Evolutionary conservation across 2,888 invertebrate species (phyloP).

Genomic region (Halictus ligatus): DNA sequence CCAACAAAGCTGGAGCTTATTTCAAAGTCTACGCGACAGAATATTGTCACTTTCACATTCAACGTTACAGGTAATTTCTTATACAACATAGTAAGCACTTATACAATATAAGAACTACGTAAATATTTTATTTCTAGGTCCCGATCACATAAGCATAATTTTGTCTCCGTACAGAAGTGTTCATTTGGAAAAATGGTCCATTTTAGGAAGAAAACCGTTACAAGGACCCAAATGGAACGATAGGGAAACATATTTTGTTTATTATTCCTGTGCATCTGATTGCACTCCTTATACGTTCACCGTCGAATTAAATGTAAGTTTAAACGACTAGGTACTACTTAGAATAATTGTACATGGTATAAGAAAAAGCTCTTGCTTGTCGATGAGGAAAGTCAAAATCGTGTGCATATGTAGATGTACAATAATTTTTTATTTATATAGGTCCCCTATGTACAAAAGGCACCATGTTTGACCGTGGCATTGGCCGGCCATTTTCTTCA

Average conservation of each 20-base stretch:
- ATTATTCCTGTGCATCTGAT: conserved; percentile 88
- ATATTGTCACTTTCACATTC: conserved; percentile 84
- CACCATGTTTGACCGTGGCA: conserved; percentile 86
- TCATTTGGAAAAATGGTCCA: conserved; percentile 86
- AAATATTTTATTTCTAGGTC: conserved; percentile 84
- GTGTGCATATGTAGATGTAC: not conserved
- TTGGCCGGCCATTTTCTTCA: conserved; percentile 87
- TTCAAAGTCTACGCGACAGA: conserved; percentile 81
- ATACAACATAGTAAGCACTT: not conserved
- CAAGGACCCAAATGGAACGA: conserved; percentile 86
- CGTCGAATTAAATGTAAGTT: conserved; percentile 87
- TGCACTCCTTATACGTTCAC: conserved; percentile 87
- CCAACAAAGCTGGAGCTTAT: conserved; percentile 85
- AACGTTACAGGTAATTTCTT: conserved; percentile 84
- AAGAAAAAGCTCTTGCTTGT: too few relatives aligned
- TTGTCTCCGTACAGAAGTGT: conserved; percentile 87
- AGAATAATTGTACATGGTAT: not conserved
- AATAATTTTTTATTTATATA: conserved; percentile 71
- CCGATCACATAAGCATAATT: conserved; percentile 89
- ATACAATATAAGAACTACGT: not conserved
- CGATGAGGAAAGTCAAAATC: not conserved
- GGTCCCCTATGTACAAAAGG: conserved; percentile 82
- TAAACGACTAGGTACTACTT: not conserved
- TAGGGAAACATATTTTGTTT: conserved; percentile 88
- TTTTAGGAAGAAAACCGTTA: conserved; percentile 86